Evolutionary conservation across 92 coral and sea anemone species (phyloP).

Genomic region (Palythoa heliodiscus): DNA sequence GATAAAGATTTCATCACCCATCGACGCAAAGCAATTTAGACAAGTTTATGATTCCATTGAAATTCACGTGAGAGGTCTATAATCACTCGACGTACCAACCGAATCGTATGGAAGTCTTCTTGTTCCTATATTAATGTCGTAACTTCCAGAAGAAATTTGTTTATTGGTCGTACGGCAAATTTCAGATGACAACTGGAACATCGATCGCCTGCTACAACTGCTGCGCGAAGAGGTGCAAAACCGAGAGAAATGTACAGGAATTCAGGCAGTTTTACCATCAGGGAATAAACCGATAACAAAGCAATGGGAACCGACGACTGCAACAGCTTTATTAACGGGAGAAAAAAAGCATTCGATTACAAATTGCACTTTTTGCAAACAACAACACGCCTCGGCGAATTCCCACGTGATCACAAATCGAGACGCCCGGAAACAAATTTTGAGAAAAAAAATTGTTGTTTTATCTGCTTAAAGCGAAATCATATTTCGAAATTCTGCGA

Average conservation of each 20-base stretch:
- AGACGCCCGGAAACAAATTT: constrained; percentile 54
- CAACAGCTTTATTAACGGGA: constrained; percentile 33
- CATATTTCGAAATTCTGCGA: constrained; percentile 62
- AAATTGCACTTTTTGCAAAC: constrained; percentile 59
- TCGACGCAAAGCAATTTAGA: constrained; percentile 26
- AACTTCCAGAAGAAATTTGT: constrained; percentile 55
- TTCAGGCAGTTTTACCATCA: constrained; percentile 39
- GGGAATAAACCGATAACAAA: constrained; percentile 10
- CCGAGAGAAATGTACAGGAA: constrained; percentile 55
- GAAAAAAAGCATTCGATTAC: neutral
- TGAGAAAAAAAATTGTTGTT: constrained; percentile 59
- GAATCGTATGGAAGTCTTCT: constrained; percentile 54
- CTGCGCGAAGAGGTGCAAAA: constrained; percentile 61
- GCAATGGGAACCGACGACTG: constrained; percentile 38
- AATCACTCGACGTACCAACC: constrained; percentile 50
- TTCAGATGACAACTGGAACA: constrained; percentile 53
- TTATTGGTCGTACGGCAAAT: constrained; percentile 54
- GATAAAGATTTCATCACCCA: constrained; percentile 30
- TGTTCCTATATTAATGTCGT: constrained; percentile 50
- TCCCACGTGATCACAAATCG: constrained; percentile 62
- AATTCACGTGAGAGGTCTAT: constrained; percentile 51
- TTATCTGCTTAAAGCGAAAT: constrained; percentile 56
- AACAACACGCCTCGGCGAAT: constrained; percentile 60
- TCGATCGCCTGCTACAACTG: constrained; percentile 38
- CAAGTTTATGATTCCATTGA: constrained; percentile 57